Base-by-base conservation (phyloP, 1,140 invertebrate species). In the Bombus haemorrhoidalis region DNA sequence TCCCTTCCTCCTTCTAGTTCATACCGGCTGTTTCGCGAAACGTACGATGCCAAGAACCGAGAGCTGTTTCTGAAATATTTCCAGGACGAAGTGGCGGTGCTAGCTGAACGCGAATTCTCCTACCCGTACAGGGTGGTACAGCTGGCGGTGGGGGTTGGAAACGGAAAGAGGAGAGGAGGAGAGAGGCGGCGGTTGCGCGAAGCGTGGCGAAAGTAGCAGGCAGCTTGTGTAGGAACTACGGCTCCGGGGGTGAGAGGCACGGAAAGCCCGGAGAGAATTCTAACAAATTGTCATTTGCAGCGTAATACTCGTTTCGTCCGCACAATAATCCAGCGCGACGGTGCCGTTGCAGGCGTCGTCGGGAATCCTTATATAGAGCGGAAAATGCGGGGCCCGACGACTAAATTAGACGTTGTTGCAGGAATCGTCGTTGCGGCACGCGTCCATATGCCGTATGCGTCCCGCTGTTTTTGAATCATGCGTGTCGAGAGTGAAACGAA, bases 201-300 rank as follows among this genome's bases (percentile, higher is more conserved):
- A 39, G 34, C 68, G 68, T 71, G 68, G 69, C 69, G 37, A 72
- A 72, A 72, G 69, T 72, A 72, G 39, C 28, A 41, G 39, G 69
- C 37, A 71, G 15, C 37, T 37, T 25, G 68, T 34, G 68, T 22
- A 12, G 69, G 69, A 37, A 13, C 25, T n/a, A 28, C 10, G 32
- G 74, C 25, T n/a, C 32, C 12, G 12, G 22, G 13, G 37, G 25
- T 5, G 69, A 39, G 66, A 32, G 59, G 57, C 34, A 22, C 13
- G 34, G 85, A 75, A 75, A 81, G 84, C 81, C 73, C 72, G 68
- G 79, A 62, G 83, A 71, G 87, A 90, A 90, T 85, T 87, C 87
- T 90, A 90, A 90, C 89, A 90, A 90, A 90, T 90, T 90, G 89
- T 90, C 89, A 90, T 90, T 90, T 90, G 89, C 89, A 90, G 88